Evolutionary conservation across 2,113 vertebrate genomes (phyloP), one percentile per base, ranked within the genome.

Genomic region (Hippotragus niger): DNA sequence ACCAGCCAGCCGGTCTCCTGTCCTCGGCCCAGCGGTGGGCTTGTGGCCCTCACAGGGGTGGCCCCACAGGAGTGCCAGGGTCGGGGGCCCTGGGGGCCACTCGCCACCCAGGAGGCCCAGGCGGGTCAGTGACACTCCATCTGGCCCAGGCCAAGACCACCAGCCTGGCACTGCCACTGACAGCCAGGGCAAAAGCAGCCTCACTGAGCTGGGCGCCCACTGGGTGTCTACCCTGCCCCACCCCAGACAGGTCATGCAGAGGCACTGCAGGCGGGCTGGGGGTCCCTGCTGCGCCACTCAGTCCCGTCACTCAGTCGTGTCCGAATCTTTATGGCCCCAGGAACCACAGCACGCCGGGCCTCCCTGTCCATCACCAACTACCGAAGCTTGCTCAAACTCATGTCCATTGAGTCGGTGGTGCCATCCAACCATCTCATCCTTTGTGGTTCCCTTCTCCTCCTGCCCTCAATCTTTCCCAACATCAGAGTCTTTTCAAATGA

Each of bases 131-230:
- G 3, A 52, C 5, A 3, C 19, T 33, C 47, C 80, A 23, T 12
- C 80, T 19, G 19, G 17, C 29, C 31, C 47, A 52, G 31, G 31
- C 80, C 0, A 1, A n/a, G 31, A 19, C 78, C 4, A 11, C 78
- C 9, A 0, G 29, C 80, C 19, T 1, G 0, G 10, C 1, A 17
- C 47, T 52, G 76, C 45, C 76, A 33, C 15, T 31, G 45, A 33
- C 1, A 1, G 15, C 45, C 76, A 3, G 45, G 45, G 29, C 15
- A 31, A 50, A 50, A 50, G 29, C 16, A 6, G 45, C 31, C 17
- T 52, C 19, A 2, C 31, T 9, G 1, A 33, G 47, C 47, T 2
- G 80, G 31, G 17, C 0, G 0, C 76, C 31, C 5, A 1, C 80
- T 12, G 80, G 31, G 10, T n/a, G 17, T 23, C 47, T n/a, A 33